Evolutionary conservation across 2,113 vertebrate species (phyloP).

Genomic region (Cnemophilus loriae): DNA sequence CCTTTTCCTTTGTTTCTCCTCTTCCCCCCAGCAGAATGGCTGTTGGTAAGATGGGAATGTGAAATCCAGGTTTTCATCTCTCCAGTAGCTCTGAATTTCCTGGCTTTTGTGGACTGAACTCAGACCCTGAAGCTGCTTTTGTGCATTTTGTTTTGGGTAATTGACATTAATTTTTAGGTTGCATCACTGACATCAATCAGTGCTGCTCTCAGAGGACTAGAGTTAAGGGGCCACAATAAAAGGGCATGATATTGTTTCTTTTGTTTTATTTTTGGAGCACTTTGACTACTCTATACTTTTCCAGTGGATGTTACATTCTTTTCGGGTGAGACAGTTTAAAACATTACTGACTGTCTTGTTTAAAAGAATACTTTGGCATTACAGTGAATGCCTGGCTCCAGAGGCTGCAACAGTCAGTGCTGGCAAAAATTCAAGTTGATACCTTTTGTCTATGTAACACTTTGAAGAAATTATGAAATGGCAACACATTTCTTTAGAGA

Average conservation of each 20-base stretch:
- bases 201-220: constrained; percentile 11
- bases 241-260: constrained; percentile 44
- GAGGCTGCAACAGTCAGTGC: constrained; percentile 34
- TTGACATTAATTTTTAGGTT: constrained; percentile 61
- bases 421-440: constrained; percentile 47
- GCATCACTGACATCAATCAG: constrained; percentile 53
- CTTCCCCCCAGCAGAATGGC: neutral
- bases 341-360: constrained; percentile 15
- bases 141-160: constrained; percentile 61
- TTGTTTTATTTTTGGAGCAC: constrained; percentile 57
- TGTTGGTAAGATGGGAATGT: constrained; percentile 29
- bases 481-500: constrained; percentile 15
- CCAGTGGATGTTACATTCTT: constrained; percentile 49
- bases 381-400: constrained; percentile 36
- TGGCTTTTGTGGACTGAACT: constrained; percentile 59
- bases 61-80: constrained; percentile 36
- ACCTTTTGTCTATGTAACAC: constrained; percentile 18
- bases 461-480: constrained; percentile 39
- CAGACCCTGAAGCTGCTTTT: constrained; percentile 40
- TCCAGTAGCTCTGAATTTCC: constrained; percentile 56
- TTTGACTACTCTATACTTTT: constrained; percentile 59
- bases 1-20: constrained; percentile 9
- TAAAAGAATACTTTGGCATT: constrained; percentile 24
- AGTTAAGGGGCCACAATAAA: constrained; percentile 54
- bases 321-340: constrained; percentile 53